A percentile compares a stretch with the other conserved stretches of the same genome.
These are phyloP conservation scores for Helarctos malayanus DNA, from an alignment of 2,797 vertebrate species.

Conservation along the genomic window DNA sequence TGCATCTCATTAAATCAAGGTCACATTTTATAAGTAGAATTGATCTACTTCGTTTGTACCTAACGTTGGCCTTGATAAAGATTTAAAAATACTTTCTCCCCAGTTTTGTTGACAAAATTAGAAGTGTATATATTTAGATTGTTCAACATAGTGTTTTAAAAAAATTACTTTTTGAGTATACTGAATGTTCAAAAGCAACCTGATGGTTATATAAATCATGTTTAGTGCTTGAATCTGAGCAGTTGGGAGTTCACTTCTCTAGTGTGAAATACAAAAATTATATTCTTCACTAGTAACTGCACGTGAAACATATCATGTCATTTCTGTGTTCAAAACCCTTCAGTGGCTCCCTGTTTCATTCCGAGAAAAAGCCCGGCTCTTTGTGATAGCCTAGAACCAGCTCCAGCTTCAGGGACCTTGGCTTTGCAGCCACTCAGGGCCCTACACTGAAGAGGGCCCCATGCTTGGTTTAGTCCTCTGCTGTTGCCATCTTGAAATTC, in stretches of 20 bases:
- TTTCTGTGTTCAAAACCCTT: background rate
- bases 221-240: background rate
- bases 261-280: background rate
- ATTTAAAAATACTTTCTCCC: background rate
- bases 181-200: background rate
- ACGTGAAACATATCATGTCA: background rate
- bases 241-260: background rate
- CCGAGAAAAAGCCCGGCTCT: background rate
- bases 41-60: background rate
- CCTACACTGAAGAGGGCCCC: background rate
- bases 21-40: background rate
- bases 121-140: background rate
- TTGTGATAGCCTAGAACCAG: background rate
- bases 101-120: background rate
- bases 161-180: conserved; percentile 21
- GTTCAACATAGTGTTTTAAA: background rate
- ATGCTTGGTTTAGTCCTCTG: background rate
- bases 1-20: background rate
- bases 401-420: no score
- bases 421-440: background rate
- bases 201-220: background rate
- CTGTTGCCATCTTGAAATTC: background rate
- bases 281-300: background rate
- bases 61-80: background rate
- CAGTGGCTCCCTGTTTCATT: background rate